Conservation (phyloP, 64 coral and sea anemone species). For the Montipora capricornis region DNA sequence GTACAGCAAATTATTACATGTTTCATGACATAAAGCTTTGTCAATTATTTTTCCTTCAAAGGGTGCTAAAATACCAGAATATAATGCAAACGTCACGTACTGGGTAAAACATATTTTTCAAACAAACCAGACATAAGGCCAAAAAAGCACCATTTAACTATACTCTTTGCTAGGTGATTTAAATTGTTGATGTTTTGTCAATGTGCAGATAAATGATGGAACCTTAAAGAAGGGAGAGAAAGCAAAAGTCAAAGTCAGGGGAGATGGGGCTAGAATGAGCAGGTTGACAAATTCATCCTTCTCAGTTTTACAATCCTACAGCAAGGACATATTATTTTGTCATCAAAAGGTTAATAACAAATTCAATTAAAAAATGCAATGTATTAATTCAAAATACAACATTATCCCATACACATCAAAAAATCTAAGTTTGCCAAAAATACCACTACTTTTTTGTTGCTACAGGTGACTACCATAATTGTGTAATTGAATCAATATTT, state of each 20-base stretch:
- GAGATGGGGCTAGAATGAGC: conserved; percentile 58
- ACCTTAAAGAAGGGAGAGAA: background rate
- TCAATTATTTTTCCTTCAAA: too few species aligned
- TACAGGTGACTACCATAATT: background rate
- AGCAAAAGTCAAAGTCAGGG: conserved; percentile 43
- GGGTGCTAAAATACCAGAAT: too few species aligned
- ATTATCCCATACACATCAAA: background rate
- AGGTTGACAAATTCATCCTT: conserved; percentile 46
- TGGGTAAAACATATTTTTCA: too few species aligned
- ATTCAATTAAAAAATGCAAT: background rate
- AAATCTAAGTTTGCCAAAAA: too few species aligned
- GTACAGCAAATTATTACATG: too few species aligned
- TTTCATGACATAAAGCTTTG: too few species aligned
- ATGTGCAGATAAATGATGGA: background rate
- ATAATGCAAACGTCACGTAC: too few species aligned
- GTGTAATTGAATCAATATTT: background rate
- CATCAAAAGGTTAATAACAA: conserved; percentile 63
- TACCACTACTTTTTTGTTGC: too few species aligned
- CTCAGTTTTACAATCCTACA: conserved; percentile 62
- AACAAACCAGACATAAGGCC: too few species aligned
- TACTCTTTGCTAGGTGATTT: background rate
- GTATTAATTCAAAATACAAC: background rate
- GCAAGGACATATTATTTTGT: conserved; percentile 50
- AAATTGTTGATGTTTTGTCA: background rate
- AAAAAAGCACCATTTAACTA: too few species aligned